Conservation (phyloP, 2,888 invertebrate genomes). For the Ophion ventricosus region DNA sequence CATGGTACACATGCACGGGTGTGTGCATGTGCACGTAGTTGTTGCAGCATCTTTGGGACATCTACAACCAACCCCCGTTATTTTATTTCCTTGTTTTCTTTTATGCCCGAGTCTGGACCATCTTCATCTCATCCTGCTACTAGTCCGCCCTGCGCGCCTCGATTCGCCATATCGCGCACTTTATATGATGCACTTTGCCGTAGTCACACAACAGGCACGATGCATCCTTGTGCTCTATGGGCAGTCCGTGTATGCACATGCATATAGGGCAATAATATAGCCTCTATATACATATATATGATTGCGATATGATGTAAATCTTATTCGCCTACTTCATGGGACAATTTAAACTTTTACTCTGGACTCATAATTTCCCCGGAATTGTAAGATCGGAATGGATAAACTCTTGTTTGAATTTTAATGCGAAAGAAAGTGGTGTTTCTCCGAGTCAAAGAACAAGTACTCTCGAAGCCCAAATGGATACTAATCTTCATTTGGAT, state of each 20-base stretch:
- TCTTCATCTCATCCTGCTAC: background rate
- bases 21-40: constrained; percentile 6
- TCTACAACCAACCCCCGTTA: background rate
- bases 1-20: background rate
- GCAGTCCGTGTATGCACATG: background rate
- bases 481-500: too few relatives aligned
- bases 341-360: background rate
- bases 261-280: background rate
- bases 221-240: background rate
- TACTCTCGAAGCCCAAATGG: too few relatives aligned
- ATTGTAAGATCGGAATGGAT: too few relatives aligned
- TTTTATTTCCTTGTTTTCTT: constrained; percentile 4
- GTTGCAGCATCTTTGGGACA: constrained; percentile 7
- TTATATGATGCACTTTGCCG: constrained; percentile 7
- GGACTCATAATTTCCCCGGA: too few relatives aligned
- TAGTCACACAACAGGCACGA: background rate
- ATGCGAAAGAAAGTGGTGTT: too few relatives aligned
- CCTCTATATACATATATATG: background rate
- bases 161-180: background rate
- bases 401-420: too few relatives aligned
- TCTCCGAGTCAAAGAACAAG: too few relatives aligned
- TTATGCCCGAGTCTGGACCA: constrained; percentile 3
- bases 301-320: background rate
- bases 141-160: background rate
- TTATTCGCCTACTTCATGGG: background rate